Evolutionary conservation across 2,797 vertebrate species (phyloP), one percentile per base, ranked within the genome.

Genomic region (Falco concolor): DNA sequence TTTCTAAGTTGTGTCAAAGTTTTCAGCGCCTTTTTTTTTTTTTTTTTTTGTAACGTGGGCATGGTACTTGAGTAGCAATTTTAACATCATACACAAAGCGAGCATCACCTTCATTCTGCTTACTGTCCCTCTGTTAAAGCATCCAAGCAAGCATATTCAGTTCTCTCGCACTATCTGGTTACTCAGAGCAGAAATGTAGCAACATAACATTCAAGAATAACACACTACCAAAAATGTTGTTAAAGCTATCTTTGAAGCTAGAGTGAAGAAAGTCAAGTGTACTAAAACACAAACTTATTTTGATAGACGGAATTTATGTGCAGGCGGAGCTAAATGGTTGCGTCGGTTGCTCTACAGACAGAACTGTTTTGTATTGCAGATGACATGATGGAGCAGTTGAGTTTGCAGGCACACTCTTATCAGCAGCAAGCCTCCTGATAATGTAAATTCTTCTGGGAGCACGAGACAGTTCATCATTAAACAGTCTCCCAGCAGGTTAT

Each of bases 361-460:
- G 85, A 88, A n/a, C 50, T 79, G 84, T 5, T 96, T 93, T 88
- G 81, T 79, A 10, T 84, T 89, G 86, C 83, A 89, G 78, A 82
- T 77, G 50, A 47, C 69, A 27, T 3, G 76, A 23, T 28, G 80
- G 69, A 96, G 82, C 93, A 95, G 95, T 95, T 90, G 91, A 92
- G 57, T 56, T 92, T 80, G 81, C 92, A 82, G 88, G 91, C 83
- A 1, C 72, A 38, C 70, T 90, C 94, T 96, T 97, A 96, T 97
- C 96, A 95, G 94, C 93, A 87, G 88, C 60, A 12, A 79, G 76
- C 45, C 53, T 91, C 82, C 78, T 80, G 96, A 96, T 96, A 96
- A 93, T 4, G 42, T 40, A 57, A 80, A 95, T 97, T 97, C 94
- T 93, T 93, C 20, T 13, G 85, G 67, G 89, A 95, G 79, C 93